Conservation (phyloP, 2,888 invertebrate species). For the Eupithecia pulchellata region DNA sequence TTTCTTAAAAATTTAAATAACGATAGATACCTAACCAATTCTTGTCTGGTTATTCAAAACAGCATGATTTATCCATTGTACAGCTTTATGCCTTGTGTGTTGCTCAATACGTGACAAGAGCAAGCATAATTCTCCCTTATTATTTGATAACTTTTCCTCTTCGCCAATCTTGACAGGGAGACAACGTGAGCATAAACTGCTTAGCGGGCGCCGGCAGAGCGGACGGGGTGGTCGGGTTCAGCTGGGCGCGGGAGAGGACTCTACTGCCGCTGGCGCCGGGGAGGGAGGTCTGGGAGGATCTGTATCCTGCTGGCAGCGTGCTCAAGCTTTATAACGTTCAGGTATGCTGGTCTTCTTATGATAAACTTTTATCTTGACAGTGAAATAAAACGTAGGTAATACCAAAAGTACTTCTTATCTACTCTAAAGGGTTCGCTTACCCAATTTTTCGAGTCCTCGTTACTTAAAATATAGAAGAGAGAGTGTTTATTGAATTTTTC, state of each 20-base stretch:
- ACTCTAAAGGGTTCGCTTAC: neutral
- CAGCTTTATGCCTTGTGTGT: no score
- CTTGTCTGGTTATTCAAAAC: neutral
- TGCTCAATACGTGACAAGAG: no score
- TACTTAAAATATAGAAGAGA: neutral
- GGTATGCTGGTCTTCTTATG: slow-evolving; percentile 69
- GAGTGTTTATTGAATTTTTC: neutral
- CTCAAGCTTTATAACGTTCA: slow-evolving; percentile 91
- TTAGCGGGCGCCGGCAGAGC: slow-evolving; percentile 87
- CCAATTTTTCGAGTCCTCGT: neutral
- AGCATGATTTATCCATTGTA: no score
- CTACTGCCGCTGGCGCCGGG: slow-evolving; percentile 90
- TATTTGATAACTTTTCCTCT: neutral
- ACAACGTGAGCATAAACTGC: slow-evolving; percentile 89
- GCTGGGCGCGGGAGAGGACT: slow-evolving; percentile 92
- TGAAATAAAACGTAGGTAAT: no score
- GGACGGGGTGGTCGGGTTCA: slow-evolving; percentile 90
- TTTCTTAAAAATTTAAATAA: no score
- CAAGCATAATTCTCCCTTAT: neutral
- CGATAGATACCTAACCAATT: no score
- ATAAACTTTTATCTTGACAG: neutral
- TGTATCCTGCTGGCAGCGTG: slow-evolving; percentile 93
- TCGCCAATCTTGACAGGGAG: slow-evolving; percentile 79
- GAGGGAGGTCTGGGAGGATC: slow-evolving; percentile 93
- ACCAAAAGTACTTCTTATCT: no score